A percentile compares a stretch with the other conserved stretches of the same genome.
These are phyloP conservation scores for Pempheris klunzingeri DNA, from an alignment of 2,797 vertebrate species.

Conservation along the genomic window DNA sequence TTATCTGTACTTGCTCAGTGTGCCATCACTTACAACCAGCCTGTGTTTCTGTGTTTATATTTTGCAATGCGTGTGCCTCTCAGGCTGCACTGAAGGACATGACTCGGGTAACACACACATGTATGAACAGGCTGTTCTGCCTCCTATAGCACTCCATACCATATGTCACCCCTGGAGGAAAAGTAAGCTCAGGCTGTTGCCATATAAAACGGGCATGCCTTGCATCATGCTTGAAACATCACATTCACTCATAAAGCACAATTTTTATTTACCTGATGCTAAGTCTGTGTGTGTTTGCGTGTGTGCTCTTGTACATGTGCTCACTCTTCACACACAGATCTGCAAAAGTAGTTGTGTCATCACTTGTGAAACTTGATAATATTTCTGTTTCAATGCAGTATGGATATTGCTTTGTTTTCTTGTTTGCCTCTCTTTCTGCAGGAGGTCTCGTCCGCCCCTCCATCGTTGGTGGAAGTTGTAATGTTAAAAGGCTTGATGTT, in stretches of 20 bases:
- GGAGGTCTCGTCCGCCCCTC: conserved; percentile 12
- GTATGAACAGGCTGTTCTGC: conserved; percentile 61
- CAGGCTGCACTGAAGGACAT: conserved; percentile 26
- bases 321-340: conserved; percentile 6
- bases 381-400: conserved; percentile 5
- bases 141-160: conserved; percentile 66
- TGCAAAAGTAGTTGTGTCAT: neutral
- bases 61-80: neutral
- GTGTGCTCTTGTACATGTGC: neutral
- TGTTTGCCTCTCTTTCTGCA: conserved; percentile 5
- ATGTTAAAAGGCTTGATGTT: conserved; percentile 60
- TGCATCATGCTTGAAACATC: conserved; percentile 20
- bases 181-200: conserved; percentile 48
- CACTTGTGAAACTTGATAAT: conserved; percentile 42
- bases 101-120: conserved; percentile 32
- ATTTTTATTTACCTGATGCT: neutral
- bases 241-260: conserved; percentile 10
- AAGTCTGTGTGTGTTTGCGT: neutral
- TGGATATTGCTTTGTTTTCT: conserved; percentile 4
- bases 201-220: conserved; percentile 12
- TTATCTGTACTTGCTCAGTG: neutral
- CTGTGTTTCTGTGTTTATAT: neutral
- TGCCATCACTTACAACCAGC: neutral
- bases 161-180: conserved; percentile 71
- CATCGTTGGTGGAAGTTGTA: conserved; percentile 7